Evolutionary conservation across 2,113 vertebrate genomes (phyloP).

Genomic region (Osmerus mordax): DNA sequence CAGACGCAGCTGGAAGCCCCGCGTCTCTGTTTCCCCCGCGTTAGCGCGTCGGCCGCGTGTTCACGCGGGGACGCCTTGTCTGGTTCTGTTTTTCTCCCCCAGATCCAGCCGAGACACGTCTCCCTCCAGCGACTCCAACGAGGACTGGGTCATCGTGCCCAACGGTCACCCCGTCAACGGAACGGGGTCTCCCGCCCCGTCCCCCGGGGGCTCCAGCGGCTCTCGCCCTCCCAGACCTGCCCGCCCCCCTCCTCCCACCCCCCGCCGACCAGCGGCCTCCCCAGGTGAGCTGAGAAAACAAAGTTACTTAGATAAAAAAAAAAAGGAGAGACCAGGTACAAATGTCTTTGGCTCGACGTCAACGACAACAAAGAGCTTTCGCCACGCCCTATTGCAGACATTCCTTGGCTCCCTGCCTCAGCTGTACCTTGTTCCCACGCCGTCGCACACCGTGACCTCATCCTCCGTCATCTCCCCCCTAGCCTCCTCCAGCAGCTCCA

Average conservation of each 20-base stretch:
- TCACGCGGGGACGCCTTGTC: background rate
- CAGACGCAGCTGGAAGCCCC: too few relatives aligned
- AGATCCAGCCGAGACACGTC: constrained; percentile 77
- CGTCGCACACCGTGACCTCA: background rate
- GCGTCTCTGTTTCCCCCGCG: too few relatives aligned
- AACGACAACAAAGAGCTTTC: too few relatives aligned
- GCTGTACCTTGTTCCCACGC: too few relatives aligned
- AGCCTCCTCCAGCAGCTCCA: constrained; percentile 79
- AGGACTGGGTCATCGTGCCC: constrained; percentile 74
- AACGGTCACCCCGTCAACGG: constrained; percentile 72
- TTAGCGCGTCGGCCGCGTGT: background rate
- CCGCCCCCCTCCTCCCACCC: constrained; percentile 80
- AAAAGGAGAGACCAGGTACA: too few relatives aligned
- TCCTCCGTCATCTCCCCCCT: background rate
- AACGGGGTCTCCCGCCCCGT: constrained; percentile 76
- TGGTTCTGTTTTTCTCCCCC: background rate
- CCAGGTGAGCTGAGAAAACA: constrained; percentile 63
- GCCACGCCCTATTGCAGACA: too few relatives aligned
- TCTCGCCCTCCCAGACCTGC: constrained; percentile 81
- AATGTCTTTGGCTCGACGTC: too few relatives aligned
- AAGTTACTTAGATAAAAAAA: background rate
- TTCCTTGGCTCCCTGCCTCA: too few relatives aligned
- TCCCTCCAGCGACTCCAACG: constrained; percentile 75
- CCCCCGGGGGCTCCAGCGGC: constrained; percentile 77
- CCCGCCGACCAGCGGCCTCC: constrained; percentile 71